Evolutionary conservation across 2,113 vertebrate species (phyloP), one percentile per base, ranked within the genome.

Genomic region (Tachysurus vachellii): DNA sequence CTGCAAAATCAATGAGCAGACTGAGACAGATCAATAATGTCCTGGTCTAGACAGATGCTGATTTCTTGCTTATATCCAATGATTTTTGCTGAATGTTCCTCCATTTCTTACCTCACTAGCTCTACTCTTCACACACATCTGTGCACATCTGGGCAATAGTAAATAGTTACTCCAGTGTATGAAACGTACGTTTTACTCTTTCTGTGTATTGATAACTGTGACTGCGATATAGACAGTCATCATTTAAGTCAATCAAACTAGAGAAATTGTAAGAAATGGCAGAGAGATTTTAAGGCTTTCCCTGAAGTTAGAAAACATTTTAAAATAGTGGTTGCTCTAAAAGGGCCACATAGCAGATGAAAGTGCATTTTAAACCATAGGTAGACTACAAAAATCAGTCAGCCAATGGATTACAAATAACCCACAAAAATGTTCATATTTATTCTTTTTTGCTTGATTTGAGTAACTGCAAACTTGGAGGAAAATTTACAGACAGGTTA

Each of bases 11-110:
- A 59, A 80, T 80, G 3, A 59, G 17, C n/a, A 57, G 28, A 36
- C 28, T 80, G 9, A 42, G n/a, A 42, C 79, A 61, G 79, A 59
- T 80, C 79, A 80, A 80, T 80, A 59, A 80, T 80, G 59, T 80
- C 77, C 77, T 56, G 53, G 26, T 28, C 14, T 56, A 57, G 77
- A 80, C 8, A 57, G 53, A 21, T 59, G 36, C 36, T 59, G 79
- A 21, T 59, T 59, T 75, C 17, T 21, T 71, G 17, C 68, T 71
- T 77, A 53, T 53, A 53, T 23, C 75, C 75, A 77, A 16, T 53
- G 12, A 47, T 77, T 77, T 16, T 53, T 53, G 75, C 42, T 50
- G 50, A 76, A 53, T n/a, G 5, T 56, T 79, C 5, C 26, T 54
- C 16, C 9, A 36, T 59, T 80, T 28, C 2, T 80, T 56, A 79